phyloP scores from a whole-genome alignment of 1,140 invertebrate species.

The Kradibia gibbosae region DNA sequence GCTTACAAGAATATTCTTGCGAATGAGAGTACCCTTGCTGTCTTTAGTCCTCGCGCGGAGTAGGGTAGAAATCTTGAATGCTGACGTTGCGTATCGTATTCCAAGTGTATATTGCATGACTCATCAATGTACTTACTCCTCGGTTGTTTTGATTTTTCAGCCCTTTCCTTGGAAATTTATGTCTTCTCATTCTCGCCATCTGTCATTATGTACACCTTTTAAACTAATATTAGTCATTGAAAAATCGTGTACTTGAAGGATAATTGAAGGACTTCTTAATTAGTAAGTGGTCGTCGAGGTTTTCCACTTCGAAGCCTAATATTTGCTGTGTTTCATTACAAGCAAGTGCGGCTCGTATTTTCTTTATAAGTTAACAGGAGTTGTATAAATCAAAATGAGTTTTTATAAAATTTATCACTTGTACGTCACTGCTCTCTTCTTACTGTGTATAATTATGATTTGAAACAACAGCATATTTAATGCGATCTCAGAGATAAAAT shows the following conservation, averaged over 20 bases:
- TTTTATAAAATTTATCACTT: too few species aligned
- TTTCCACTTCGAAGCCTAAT: too few species aligned
- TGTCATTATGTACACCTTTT: not conserved
- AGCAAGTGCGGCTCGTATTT: too few species aligned
- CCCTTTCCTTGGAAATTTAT: not conserved
- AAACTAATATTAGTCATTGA: not conserved
- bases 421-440: too few species aligned
- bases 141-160: not conserved
- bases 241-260: not conserved
- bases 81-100: constrained; percentile 25
- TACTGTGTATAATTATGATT: too few species aligned
- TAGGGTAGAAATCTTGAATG: not conserved
- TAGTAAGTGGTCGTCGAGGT: too few species aligned
- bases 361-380: too few species aligned
- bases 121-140: not conserved
- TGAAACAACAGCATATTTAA: too few species aligned
- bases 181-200: not conserved
- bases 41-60: not conserved
- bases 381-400: too few species aligned
- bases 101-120: constrained; percentile 16
- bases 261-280: too few species aligned
- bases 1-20: not conserved
- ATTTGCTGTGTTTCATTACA: too few species aligned
- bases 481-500: too few species aligned
- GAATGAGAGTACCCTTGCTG: not conserved